Evolutionary conservation across 2,888 invertebrate genomes (phyloP).

Genomic region (Perdita meconis): DNA sequence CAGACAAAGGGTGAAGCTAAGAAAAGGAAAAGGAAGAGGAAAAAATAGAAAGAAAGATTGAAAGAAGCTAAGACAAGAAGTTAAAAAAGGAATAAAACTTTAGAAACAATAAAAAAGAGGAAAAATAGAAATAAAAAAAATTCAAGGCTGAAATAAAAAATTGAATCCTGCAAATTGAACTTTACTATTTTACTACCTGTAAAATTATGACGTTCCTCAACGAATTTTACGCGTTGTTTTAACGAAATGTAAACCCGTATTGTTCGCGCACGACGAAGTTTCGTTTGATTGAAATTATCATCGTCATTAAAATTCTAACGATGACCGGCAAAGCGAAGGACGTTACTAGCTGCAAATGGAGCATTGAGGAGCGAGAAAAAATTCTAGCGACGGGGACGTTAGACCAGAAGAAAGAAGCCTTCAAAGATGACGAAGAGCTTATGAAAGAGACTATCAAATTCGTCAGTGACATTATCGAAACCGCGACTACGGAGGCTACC

Average conservation of each 20-base stretch:
- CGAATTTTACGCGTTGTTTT: background rate
- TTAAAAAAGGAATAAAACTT: no score
- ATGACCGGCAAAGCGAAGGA: conserved; percentile 74
- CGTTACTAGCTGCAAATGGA: conserved; percentile 73
- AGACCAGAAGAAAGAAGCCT: conserved; percentile 82
- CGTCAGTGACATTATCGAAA: conserved; percentile 84
- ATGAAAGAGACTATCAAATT: conserved; percentile 85
- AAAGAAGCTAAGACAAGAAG: no score
- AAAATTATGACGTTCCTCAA: background rate
- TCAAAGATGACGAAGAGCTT: conserved; percentile 83
- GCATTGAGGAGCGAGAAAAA: conserved; percentile 78
- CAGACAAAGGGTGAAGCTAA: no score
- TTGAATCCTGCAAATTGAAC: no score
- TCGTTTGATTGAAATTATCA: background rate
- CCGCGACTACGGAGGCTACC: conserved; percentile 83
- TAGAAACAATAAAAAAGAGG: background rate
- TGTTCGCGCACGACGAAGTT: background rate
- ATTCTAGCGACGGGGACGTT: conserved; percentile 73
- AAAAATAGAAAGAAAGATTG: background rate
- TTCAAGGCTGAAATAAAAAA: no score
- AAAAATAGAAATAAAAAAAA: background rate
- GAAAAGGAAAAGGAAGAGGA: no score
- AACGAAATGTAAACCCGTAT: background rate
- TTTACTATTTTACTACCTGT: background rate
- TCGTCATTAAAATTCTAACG: background rate